Conservation (phyloP, 1,140 invertebrate species). For the Papilio aristodemus region DNA sequence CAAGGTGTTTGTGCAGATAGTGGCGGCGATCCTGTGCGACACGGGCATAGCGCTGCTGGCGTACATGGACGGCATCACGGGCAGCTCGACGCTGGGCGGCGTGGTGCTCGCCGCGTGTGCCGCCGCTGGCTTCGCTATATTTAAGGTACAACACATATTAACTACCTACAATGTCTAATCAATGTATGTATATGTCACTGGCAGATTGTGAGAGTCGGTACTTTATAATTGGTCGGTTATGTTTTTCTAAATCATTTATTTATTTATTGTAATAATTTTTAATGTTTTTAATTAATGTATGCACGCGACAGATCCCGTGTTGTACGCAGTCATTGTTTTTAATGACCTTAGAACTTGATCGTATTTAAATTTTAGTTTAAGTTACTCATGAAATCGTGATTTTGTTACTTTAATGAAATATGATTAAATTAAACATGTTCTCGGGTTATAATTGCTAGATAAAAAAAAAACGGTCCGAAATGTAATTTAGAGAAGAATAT, state of each 20-base stretch:
- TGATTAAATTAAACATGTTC: background rate
- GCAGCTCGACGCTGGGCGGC: conserved; percentile 92
- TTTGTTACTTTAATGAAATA: background rate
- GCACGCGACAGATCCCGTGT: background rate
- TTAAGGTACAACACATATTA: conserved; percentile 84
- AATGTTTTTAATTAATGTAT: background rate
- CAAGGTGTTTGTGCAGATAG: conserved; percentile 84
- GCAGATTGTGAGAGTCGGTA: too few relatives aligned
- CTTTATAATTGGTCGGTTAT: too few relatives aligned
- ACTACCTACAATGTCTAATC: background rate
- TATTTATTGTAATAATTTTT: background rate
- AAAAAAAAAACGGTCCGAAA: background rate
- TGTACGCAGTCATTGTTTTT: background rate
- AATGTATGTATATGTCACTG: background rate
- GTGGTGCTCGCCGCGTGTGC: conserved; percentile 94
- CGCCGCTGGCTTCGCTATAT: conserved; percentile 94
- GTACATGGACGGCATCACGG: conserved; percentile 97
- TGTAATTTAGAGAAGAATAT: background rate
- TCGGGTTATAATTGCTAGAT: background rate
- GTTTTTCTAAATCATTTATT: too few relatives aligned
- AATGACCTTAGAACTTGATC: conserved; percentile 6
- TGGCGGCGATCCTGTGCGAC: conserved; percentile 96
- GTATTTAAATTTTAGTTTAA: background rate
- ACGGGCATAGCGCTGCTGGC: conserved; percentile 95
- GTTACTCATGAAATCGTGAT: background rate